Evolutionary conservation across 2,113 vertebrate genomes (phyloP).

Genomic region (Ia io): DNA sequence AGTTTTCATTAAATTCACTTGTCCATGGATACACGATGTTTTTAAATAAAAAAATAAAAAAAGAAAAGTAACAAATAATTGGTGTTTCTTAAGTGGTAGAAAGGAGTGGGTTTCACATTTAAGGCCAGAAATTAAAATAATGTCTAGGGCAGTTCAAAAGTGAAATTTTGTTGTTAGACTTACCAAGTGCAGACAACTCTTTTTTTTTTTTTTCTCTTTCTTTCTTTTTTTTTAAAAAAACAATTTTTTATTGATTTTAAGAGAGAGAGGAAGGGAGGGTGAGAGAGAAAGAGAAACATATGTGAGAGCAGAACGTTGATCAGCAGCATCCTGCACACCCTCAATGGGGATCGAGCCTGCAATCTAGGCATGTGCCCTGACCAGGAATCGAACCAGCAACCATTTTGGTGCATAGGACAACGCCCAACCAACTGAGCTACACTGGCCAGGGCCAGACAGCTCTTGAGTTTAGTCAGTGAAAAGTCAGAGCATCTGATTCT

Average conservation of each 20-base stretch:
- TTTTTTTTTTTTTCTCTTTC: neutral
- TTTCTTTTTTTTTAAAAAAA: neutral
- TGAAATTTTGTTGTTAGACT: neutral
- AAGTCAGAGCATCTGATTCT: neutral
- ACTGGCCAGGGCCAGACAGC: no score
- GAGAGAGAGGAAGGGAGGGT: neutral
- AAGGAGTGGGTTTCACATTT: neutral
- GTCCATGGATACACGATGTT: neutral
- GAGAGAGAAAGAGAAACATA: neutral
- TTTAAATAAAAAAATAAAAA: neutral
- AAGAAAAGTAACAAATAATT: neutral
- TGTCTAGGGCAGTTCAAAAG: neutral
- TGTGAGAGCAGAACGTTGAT: neutral
- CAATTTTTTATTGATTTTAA: neutral
- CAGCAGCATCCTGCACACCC: neutral
- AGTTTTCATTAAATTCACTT: slow-evolving; percentile 45
- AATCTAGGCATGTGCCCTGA: neutral
- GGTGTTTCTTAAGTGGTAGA: neutral
- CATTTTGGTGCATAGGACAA: neutral
- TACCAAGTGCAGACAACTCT: no score
- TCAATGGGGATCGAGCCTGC: neutral
- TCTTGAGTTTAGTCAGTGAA: neutral
- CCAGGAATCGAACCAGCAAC: neutral
- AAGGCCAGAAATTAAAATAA: neutral
- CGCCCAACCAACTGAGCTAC: neutral